Percentiles rank a stretch among this genome's conserved stretches.
Conservation (phyloP, 2,797 vertebrate species). For the Siniperca obscura region DNA sequence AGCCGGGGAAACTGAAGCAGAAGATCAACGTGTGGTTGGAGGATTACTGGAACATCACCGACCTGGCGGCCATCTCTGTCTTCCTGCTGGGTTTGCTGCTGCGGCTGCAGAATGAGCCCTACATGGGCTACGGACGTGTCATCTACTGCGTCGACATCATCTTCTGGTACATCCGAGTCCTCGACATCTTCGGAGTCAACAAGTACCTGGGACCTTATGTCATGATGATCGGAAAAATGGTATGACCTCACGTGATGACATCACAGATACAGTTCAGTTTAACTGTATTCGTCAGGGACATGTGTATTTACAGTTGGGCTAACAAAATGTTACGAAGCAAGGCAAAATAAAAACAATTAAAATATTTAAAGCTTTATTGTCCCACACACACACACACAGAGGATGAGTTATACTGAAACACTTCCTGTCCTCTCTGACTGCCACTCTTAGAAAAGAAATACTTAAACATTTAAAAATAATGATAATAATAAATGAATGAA, state of each 20-base stretch:
- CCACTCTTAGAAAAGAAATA: too few species aligned
- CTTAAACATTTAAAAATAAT: too few species aligned
- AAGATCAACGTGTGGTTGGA: constrained; percentile 98
- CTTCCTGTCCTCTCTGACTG: too few species aligned
- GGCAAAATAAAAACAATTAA: too few species aligned
- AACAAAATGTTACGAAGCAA: too few species aligned
- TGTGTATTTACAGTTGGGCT: too few species aligned
- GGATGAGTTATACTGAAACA: too few species aligned
- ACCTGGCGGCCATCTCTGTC: constrained; percentile 92
- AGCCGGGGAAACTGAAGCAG: constrained; percentile 96
- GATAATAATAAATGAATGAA: too few species aligned
- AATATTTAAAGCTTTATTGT: too few species aligned
- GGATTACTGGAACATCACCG: constrained; percentile 98
- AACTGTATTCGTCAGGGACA: not conserved
- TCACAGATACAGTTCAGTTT: not conserved
- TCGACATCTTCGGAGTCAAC: constrained; percentile 99
- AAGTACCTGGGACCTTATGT: constrained; percentile 98
- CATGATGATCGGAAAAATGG: constrained; percentile 99
- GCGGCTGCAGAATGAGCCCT: constrained; percentile 93
- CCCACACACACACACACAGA: too few species aligned
- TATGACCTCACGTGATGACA: constrained; percentile 53
- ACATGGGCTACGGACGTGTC: constrained; percentile 96
- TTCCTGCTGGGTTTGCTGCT: constrained; percentile 93
- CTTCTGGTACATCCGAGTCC: constrained; percentile 98
- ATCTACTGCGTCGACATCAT: constrained; percentile 99